Percentiles rank a stretch among this genome's conserved stretches.
Conservation (phyloP, 2,797 vertebrate species). For the Mallotus villosus region DNA sequence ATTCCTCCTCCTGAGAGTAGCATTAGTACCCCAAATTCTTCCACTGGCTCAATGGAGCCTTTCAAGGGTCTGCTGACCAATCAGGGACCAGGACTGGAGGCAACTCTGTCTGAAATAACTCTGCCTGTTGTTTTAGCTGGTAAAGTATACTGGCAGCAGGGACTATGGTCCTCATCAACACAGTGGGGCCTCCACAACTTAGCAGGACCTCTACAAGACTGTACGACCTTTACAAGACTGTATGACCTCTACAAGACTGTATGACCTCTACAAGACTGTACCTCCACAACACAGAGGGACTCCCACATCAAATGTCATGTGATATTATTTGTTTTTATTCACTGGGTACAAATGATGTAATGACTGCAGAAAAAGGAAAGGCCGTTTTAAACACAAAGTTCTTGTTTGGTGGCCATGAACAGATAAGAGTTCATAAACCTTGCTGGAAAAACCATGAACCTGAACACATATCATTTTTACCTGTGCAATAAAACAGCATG, state of each 20-base stretch:
- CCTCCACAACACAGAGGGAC: background rate
- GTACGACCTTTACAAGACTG: constrained; percentile 2
- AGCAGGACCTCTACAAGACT: constrained; percentile 33
- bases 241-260: background rate
- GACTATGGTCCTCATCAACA: constrained; percentile 27
- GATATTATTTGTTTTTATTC: too few relatives aligned
- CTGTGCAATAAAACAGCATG: background rate
- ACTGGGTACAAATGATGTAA: background rate
- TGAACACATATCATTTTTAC: too few relatives aligned
- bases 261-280: background rate
- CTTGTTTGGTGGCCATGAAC: background rate
- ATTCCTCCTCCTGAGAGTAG: constrained; percentile 63
- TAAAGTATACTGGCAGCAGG: constrained; percentile 49
- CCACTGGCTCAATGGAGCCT: constrained; percentile 66
- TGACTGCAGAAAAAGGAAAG: background rate
- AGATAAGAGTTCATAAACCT: constrained; percentile 13
- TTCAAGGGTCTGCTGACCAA: constrained; percentile 70
- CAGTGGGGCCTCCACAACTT: constrained; percentile 28
- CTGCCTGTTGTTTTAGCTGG: constrained; percentile 76
- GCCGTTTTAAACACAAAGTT: background rate
- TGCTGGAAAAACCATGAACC: background rate
- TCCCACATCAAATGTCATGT: background rate
- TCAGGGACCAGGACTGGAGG: constrained; percentile 56
- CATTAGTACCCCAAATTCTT: constrained; percentile 68
- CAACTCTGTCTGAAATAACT: constrained; percentile 56